Percentiles rank a stretch among this genome's conserved stretches.
Evolutionary conservation across 2,113 vertebrate genomes (phyloP).

Genomic region (Penelope pileata): DNA sequence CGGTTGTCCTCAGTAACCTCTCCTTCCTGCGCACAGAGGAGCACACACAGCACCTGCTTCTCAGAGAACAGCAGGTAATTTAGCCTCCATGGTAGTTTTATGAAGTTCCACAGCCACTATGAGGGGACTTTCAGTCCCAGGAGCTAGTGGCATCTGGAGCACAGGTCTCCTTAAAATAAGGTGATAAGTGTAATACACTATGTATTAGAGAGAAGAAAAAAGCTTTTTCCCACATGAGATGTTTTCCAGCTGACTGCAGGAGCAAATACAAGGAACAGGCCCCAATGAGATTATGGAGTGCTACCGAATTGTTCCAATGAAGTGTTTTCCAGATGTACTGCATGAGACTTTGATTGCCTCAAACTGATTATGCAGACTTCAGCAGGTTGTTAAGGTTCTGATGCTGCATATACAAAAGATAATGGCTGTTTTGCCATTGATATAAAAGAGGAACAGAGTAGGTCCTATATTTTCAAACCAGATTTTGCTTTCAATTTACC

Average conservation of each 20-base stretch:
- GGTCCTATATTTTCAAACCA: background rate
- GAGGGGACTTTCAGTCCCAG: background rate
- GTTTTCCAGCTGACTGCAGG: slow-evolving; percentile 11
- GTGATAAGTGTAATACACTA: slow-evolving; percentile 5
- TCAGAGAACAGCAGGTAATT: background rate
- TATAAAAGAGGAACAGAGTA: background rate
- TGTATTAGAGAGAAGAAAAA: background rate
- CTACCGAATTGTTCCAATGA: background rate
- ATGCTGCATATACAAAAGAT: background rate
- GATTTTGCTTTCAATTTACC: background rate
- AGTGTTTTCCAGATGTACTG: slow-evolving; percentile 24
- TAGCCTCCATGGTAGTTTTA: background rate
- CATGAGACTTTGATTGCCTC: background rate
- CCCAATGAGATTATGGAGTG: slow-evolving; percentile 29
- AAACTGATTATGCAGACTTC: background rate
- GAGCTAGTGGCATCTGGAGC: background rate
- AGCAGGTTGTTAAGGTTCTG: background rate
- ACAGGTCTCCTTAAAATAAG: slow-evolving; percentile 4
- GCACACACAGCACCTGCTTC: slow-evolving; percentile 3
- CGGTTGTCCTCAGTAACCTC: slow-evolving; percentile 39
- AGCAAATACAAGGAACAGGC: background rate
- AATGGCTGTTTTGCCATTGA: background rate
- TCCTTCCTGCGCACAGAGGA: background rate
- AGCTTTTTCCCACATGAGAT: background rate
- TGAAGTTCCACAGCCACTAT: background rate